phyloP scores from a whole-genome alignment of 2,888 invertebrate species.

The Schrankia costaestrigalis region DNA sequence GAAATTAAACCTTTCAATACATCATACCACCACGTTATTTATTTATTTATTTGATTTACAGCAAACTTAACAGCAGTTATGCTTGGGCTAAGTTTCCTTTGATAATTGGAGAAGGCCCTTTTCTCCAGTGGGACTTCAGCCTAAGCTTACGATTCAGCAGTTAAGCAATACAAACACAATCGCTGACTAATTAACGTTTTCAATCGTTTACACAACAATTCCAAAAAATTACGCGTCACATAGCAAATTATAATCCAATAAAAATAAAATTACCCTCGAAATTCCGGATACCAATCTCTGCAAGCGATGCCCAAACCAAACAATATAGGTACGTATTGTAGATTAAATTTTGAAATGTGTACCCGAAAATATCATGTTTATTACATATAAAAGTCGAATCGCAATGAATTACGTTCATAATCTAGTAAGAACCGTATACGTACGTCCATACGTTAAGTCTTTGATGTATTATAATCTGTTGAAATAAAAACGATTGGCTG shows the following conservation, averaged over 20 bases:
- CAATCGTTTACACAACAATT: too few species aligned
- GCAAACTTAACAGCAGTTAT: too few species aligned
- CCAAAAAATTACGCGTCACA: not conserved
- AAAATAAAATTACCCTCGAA: slow-evolving; percentile 6
- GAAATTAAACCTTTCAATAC: too few species aligned
- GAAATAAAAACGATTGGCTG: slow-evolving; percentile 53
- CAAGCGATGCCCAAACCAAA: slow-evolving; percentile 26
- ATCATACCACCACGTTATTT: too few species aligned
- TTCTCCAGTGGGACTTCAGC: too few species aligned
- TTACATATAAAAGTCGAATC: slow-evolving; percentile 58
- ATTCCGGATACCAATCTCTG: slow-evolving; percentile 9
- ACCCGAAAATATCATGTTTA: slow-evolving; percentile 65
- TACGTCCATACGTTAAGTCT: slow-evolving; percentile 58
- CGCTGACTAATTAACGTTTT: too few species aligned
- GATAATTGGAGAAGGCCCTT: too few species aligned
- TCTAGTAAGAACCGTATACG: slow-evolving; percentile 53
- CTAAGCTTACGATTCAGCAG: too few species aligned
- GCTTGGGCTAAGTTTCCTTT: too few species aligned
- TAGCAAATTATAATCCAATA: slow-evolving; percentile 7
- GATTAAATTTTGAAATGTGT: slow-evolving; percentile 40
- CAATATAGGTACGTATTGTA: slow-evolving; percentile 27
- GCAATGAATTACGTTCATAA: slow-evolving; percentile 55
- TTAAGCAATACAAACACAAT: too few species aligned
- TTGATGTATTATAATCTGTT: slow-evolving; percentile 68
- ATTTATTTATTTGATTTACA: too few species aligned